A percentile compares a stretch with the other conserved stretches of the same genome.
These are phyloP conservation scores for Microcebus murinus DNA, from an alignment of 2,113 vertebrate species.

Conservation along the genomic window DNA sequence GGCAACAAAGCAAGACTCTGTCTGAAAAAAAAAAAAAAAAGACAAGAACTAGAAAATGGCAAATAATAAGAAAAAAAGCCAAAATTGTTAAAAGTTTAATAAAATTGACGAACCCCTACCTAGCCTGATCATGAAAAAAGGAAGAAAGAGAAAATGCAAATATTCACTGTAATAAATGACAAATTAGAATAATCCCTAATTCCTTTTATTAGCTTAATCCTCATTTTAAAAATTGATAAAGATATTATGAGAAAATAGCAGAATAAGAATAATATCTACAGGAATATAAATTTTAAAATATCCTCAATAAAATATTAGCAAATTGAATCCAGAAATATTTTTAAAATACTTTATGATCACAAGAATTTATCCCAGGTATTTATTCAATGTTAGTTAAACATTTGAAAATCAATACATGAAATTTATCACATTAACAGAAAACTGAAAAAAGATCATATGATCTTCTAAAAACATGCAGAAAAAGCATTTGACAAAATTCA, in stretches of 20 bases:
- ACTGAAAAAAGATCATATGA: neutral
- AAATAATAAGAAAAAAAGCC: neutral
- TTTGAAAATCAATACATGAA: neutral
- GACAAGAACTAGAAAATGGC: neutral
- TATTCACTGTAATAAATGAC: neutral
- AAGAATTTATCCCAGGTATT: neutral
- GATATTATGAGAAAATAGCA: neutral
- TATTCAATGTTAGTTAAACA: neutral
- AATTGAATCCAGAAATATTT: neutral
- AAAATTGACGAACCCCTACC: neutral
- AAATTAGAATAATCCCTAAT: neutral
- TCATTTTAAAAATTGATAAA: neutral
- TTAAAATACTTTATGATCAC: neutral
- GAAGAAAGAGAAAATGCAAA: neutral
- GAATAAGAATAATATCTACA: neutral
- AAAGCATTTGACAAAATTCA: neutral
- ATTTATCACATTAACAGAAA: neutral
- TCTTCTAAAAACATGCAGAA: neutral
- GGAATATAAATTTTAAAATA: neutral
- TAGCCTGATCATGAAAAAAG: neutral
- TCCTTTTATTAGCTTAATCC: neutral
- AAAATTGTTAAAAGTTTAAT: neutral
- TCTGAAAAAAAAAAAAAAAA: neutral
- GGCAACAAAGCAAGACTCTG: too few species aligned
- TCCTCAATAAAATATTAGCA: neutral